A percentile compares a stretch with the other conserved stretches of the same genome.
These are phyloP conservation scores for Dioctria rufipes DNA, from an alignment of 2,888 invertebrate species.

Conservation along the genomic window DNA sequence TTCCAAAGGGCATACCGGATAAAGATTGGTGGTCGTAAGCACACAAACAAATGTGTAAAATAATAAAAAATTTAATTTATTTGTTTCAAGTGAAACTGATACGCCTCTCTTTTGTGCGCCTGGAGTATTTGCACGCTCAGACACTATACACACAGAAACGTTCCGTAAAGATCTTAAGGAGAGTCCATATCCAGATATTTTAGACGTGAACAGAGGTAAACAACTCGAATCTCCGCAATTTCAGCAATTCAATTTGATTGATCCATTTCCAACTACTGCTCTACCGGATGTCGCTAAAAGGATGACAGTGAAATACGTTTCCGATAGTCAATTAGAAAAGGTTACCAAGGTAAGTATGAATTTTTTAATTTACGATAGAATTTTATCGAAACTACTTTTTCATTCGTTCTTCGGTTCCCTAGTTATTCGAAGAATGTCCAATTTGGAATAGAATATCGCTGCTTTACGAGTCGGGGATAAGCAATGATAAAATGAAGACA, in stretches of 20 bases:
- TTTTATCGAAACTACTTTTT: no score
- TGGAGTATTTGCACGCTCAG: slow-evolving; percentile 83
- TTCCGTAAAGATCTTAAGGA: slow-evolving; percentile 69
- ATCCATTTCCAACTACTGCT: slow-evolving; percentile 77
- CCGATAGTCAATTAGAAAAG: slow-evolving; percentile 72
- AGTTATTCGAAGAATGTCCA: slow-evolving; percentile 89
- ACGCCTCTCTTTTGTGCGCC: slow-evolving; percentile 83
- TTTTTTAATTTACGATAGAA: background rate
- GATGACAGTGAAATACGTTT: slow-evolving; percentile 71
- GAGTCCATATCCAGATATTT: slow-evolving; percentile 68
- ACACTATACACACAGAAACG: slow-evolving; percentile 73
- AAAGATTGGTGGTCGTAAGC: slow-evolving; percentile 75
- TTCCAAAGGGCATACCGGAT: slow-evolving; percentile 74
- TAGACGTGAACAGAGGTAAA: slow-evolving; percentile 73
- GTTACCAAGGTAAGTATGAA: slow-evolving; percentile 71
- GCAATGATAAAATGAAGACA: slow-evolving; percentile 78
- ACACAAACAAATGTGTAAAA: background rate
- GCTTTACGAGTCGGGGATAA: slow-evolving; percentile 76
- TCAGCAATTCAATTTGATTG: slow-evolving; percentile 76
- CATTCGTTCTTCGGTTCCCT: slow-evolving; percentile 54
- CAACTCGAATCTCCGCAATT: slow-evolving; percentile 76
- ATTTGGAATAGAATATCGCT: slow-evolving; percentile 91
- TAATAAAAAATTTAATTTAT: slow-evolving; percentile 26
- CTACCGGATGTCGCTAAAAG: slow-evolving; percentile 74
- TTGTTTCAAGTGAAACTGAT: slow-evolving; percentile 61